phyloP scores from a whole-genome alignment of 1,140 invertebrate genomes.

The Cherax destructor region DNA sequence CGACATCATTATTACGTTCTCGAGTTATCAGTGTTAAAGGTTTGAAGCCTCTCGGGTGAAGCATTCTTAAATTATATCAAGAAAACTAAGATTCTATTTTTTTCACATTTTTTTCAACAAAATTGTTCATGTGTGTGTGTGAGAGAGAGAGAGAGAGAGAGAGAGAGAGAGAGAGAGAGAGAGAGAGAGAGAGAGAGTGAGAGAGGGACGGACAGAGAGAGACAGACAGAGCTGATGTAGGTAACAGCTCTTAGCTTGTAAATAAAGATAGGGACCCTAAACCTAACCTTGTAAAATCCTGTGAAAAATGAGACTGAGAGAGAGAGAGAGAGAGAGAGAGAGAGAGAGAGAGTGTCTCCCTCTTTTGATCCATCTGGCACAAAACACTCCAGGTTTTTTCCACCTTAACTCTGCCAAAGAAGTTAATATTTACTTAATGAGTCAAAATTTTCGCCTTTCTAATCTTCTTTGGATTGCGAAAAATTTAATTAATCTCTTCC shows the following conservation, averaged over 20 bases:
- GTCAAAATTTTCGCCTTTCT: conserved; percentile 56
- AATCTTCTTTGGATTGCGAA: conserved; percentile 69
- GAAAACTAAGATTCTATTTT: too few relatives aligned
- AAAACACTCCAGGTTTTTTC: conserved; percentile 41
- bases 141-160: neutral
- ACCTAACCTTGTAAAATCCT: too few relatives aligned
- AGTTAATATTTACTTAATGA: conserved; percentile 70
- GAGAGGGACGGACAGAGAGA: neutral
- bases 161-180: neutral
- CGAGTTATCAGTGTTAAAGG: too few relatives aligned
- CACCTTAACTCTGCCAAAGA: conserved; percentile 54
- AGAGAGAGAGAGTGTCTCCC: conserved; percentile 33
- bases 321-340: conserved; percentile 45
- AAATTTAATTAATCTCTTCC: conserved; percentile 66
- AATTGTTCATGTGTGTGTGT: too few relatives aligned
- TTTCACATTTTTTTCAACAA: too few relatives aligned
- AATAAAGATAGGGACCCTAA: too few relatives aligned
- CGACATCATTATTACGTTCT: too few relatives aligned
- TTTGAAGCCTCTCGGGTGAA: too few relatives aligned
- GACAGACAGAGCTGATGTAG: too few relatives aligned
- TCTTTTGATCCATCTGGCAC: conserved; percentile 10
- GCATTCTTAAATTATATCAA: too few relatives aligned
- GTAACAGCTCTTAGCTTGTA: too few relatives aligned
- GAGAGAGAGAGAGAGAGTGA: neutral
- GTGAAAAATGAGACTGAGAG: neutral